A percentile compares a stretch with the other conserved stretches of the same genome.
These are phyloP conservation scores for Allygus modestus DNA, from an alignment of 2,888 invertebrate species.

Conservation along the genomic window DNA sequence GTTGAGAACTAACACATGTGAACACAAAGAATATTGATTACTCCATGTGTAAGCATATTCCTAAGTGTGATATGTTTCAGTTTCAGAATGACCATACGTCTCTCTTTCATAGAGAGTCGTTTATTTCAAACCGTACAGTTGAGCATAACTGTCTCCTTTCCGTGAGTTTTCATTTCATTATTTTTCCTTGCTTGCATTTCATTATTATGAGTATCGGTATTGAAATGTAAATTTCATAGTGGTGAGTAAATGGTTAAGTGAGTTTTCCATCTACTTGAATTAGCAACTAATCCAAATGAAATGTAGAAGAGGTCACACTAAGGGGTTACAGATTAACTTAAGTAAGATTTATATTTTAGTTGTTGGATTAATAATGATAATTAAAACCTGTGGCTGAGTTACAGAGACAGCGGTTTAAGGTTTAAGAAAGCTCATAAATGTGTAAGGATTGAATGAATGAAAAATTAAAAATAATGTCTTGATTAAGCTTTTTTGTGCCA, in stretches of 20 bases:
- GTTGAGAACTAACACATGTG: not conserved
- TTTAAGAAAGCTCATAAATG: no score
- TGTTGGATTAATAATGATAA: no score
- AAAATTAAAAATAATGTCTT: no score
- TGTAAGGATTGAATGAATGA: no score
- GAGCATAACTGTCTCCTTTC: not conserved
- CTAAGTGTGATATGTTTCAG: slow-evolving; percentile 11
- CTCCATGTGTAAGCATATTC: not conserved
- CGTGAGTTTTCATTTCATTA: slow-evolving; percentile 16
- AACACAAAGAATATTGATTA: not conserved
- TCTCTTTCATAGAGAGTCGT: slow-evolving; percentile 18
- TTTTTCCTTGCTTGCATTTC: not conserved
- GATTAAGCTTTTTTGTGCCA: no score
- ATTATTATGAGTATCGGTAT: slow-evolving; percentile 1
- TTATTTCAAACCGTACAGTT: slow-evolving; percentile 22
- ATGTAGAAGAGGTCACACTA: no score
- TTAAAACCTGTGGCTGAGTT: no score
- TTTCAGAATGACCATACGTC: slow-evolving; percentile 12
- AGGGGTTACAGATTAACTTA: no score
- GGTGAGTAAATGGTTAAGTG: not conserved
- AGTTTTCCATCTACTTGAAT: no score
- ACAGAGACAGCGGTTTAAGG: no score
- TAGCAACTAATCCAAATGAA: no score
- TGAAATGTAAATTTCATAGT: not conserved
- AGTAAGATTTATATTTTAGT: no score